phyloP scores from a whole-genome alignment of 2,888 invertebrate genomes.

The Drosophila fungiperda region DNA sequence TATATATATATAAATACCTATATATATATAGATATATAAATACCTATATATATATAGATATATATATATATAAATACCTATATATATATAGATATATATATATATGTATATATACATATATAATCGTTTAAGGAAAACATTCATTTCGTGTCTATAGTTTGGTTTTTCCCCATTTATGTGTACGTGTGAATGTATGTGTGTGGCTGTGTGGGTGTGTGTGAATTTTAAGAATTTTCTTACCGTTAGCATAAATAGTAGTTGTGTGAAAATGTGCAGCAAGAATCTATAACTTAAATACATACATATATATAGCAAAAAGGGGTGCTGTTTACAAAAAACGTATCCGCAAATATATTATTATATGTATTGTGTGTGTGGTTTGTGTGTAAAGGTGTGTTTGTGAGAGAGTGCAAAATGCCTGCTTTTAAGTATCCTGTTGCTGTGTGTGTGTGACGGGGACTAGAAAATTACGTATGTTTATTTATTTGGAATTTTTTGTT shows the following conservation, averaged over 20 bases:
- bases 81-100: background rate
- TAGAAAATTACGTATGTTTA: slow-evolving; percentile 68
- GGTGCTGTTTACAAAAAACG: slow-evolving; percentile 63
- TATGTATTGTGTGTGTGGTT: slow-evolving; percentile 23
- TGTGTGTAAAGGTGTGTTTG: slow-evolving; percentile 11
- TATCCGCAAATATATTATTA: slow-evolving; percentile 43
- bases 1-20: slow-evolving; percentile 27
- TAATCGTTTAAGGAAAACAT: slow-evolving; percentile 34
- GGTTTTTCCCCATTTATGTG: slow-evolving; percentile 11
- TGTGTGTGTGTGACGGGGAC: slow-evolving; percentile 12
- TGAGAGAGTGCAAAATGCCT: slow-evolving; percentile 34
- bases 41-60: background rate
- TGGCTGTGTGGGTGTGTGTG: slow-evolving; percentile 11
- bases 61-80: background rate
- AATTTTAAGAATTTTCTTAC: slow-evolving; percentile 28
- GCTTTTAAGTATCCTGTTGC: slow-evolving; percentile 37
- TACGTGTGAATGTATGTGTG: slow-evolving; percentile 18
- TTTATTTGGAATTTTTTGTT: slow-evolving; percentile 21
- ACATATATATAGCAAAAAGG: slow-evolving; percentile 42
- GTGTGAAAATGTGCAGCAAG: slow-evolving; percentile 73
- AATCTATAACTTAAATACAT: slow-evolving; percentile 56
- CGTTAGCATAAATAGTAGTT: slow-evolving; percentile 71
- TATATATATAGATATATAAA: background rate
- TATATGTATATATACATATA: slow-evolving; percentile 32
- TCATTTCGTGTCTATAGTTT: slow-evolving; percentile 15